Percentiles rank a stretch among this genome's conserved stretches.
Evolutionary conservation across 1,140 invertebrate genomes (phyloP).

Genomic region (Neotoxoptera formosana): DNA sequence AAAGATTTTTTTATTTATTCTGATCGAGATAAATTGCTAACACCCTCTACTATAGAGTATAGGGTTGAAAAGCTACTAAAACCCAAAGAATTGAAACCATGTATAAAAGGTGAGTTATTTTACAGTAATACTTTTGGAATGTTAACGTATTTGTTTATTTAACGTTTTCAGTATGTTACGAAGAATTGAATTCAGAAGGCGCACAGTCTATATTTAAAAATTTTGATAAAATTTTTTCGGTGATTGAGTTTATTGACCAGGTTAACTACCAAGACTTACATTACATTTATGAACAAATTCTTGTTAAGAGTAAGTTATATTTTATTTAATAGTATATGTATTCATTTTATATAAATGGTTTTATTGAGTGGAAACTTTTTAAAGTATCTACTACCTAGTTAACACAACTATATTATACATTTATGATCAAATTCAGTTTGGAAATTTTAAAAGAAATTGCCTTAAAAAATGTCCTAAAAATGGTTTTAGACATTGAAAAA

Average conservation of each 20-base stretch:
- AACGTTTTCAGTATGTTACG: slow-evolving; percentile 4
- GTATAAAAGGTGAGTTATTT: neutral
- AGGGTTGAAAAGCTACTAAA: neutral
- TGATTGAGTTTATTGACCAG: slow-evolving; percentile 30
- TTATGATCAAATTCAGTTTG: neutral
- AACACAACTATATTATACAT: neutral
- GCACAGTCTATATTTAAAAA: slow-evolving; percentile 4
- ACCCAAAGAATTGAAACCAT: neutral
- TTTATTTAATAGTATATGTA: neutral
- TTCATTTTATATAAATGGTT: neutral
- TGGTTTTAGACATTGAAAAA: too few relatives aligned
- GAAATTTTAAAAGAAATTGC: too few relatives aligned
- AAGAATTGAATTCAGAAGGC: slow-evolving; percentile 19
- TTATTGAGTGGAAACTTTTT: neutral
- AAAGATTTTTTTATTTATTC: slow-evolving; percentile 44
- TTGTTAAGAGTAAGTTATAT: slow-evolving; percentile 46
- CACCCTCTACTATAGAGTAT: slow-evolving; percentile 11
- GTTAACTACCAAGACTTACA: slow-evolving; percentile 64
- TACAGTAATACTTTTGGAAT: neutral
- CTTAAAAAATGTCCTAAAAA: too few relatives aligned
- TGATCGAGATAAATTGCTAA: slow-evolving; percentile 23
- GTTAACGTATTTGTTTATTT: neutral
- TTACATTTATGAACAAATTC: slow-evolving; percentile 66
- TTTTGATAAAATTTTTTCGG: slow-evolving; percentile 39
- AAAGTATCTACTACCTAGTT: neutral